A percentile compares a stretch with the other conserved stretches of the same genome.
phyloP scores from a whole-genome alignment of 2,113 vertebrate genomes.

The Nesogale talazaci region DNA sequence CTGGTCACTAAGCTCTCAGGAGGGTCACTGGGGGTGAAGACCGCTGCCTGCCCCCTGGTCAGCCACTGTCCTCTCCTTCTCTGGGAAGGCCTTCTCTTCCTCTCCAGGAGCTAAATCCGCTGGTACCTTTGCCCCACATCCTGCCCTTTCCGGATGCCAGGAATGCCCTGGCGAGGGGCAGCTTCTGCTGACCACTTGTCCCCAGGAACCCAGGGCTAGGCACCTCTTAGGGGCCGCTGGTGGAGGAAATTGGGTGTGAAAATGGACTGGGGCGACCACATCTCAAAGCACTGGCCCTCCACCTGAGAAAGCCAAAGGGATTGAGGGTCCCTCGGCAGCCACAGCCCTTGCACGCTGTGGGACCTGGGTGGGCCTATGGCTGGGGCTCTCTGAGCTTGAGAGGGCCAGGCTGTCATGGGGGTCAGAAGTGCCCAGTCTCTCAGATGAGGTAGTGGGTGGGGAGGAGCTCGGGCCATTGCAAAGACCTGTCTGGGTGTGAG shows the following conservation, averaged over 20 bases:
- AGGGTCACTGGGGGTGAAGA: conserved; percentile 46
- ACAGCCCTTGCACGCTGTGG: neutral
- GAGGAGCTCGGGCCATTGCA: neutral
- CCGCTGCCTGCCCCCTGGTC: neutral
- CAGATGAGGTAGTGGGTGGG: neutral
- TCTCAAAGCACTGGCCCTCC: neutral
- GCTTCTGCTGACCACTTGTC: conserved; percentile 65
- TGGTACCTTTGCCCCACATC: conserved; percentile 79
- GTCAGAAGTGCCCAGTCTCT: neutral
- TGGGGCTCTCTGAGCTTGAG: conserved; percentile 51
- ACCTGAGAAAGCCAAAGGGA: neutral
- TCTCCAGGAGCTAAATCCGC: conserved; percentile 75
- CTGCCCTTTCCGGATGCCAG: conserved; percentile 68
- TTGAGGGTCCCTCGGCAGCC: neutral
- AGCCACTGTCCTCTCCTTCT: neutral
- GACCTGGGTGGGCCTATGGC: neutral
- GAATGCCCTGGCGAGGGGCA: conserved; percentile 72
- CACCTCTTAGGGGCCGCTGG: neutral
- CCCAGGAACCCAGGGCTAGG: conserved; percentile 27
- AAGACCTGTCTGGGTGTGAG: neutral
- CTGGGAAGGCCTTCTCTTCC: conserved; percentile 52
- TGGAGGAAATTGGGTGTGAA: neutral
- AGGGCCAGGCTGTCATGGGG: neutral
- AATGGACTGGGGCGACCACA: neutral
- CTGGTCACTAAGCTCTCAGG: neutral